phyloP scores from a whole-genome alignment of 2,113 vertebrate genomes.

The Paralichthys olivaceus region DNA sequence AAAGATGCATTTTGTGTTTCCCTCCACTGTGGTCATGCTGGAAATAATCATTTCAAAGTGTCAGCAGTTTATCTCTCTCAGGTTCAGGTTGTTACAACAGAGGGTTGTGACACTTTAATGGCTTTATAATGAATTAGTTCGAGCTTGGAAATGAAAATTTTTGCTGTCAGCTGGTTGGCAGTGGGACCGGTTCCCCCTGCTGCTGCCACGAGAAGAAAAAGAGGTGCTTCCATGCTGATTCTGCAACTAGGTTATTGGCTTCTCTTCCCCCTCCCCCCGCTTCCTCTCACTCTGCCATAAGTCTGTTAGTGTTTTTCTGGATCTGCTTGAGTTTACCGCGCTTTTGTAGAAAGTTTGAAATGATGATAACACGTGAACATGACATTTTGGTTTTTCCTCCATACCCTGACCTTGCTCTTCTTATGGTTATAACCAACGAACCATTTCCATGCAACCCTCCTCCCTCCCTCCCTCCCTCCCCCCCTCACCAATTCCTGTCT shows the following conservation, averaged over 20 bases:
- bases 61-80: constrained; percentile 59
- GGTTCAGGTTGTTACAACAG: constrained; percentile 48
- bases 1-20: constrained; percentile 35
- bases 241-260: constrained; percentile 65
- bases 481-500: constrained; percentile 27
- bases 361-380: neutral
- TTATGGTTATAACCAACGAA: constrained; percentile 30
- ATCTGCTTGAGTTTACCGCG: neutral
- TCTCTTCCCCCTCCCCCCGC: neutral
- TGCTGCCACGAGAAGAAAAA: constrained; percentile 32
- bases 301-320: constrained; percentile 13
- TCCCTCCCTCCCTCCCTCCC: neutral
- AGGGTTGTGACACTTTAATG: constrained; percentile 42
- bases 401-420: constrained; percentile 6
- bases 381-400: neutral
- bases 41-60: constrained; percentile 42
- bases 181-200: constrained; percentile 36
- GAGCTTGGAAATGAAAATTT: constrained; percentile 64
- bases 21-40: constrained; percentile 29
- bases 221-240: constrained; percentile 55
- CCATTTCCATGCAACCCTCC: constrained; percentile 30
- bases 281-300: neutral
- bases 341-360: neutral
- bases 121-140: constrained; percentile 75
- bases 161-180: constrained; percentile 44